A percentile compares a stretch with the other conserved stretches of the same genome.
phyloP scores from a whole-genome alignment of 2,888 invertebrate species.

The Synergus umbraculus region DNA sequence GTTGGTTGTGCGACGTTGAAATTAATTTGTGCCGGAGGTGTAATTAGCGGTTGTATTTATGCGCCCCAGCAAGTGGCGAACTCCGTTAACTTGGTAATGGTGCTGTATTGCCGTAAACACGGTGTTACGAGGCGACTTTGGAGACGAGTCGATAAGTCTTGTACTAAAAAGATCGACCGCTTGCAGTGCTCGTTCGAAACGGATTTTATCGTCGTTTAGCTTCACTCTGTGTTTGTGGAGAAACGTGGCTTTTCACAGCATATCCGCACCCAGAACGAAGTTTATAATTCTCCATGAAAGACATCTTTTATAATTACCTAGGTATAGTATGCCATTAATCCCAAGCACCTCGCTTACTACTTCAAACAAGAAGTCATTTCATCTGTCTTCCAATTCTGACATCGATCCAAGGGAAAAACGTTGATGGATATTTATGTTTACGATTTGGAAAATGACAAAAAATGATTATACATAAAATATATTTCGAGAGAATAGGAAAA shows the following conservation, averaged over 20 bases:
- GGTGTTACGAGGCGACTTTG: slow-evolving; percentile 57
- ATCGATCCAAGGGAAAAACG: not conserved
- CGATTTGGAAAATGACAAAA: not conserved
- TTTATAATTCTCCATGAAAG: slow-evolving; percentile 19
- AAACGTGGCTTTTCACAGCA: slow-evolving; percentile 12
- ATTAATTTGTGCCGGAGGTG: slow-evolving; percentile 60
- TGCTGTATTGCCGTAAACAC: slow-evolving; percentile 63
- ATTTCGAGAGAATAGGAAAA: not conserved
- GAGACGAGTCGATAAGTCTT: slow-evolving; percentile 46
- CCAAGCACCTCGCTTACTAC: not conserved
- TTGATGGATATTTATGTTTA: not conserved
- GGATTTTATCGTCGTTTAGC: slow-evolving; percentile 30
- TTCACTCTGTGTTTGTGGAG: slow-evolving; percentile 33
- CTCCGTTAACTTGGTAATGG: slow-evolving; percentile 65
- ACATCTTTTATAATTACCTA: slow-evolving; percentile 19
- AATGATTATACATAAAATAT: not conserved
- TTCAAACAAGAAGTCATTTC: slow-evolving; percentile 12
- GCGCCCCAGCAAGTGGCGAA: slow-evolving; percentile 57
- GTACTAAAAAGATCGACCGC: slow-evolving; percentile 34
- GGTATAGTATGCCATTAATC: not conserved
- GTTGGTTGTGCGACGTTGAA: slow-evolving; percentile 17
- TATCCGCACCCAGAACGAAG: slow-evolving; percentile 26
- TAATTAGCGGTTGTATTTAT: slow-evolving; percentile 67
- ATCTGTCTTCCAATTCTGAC: not conserved
- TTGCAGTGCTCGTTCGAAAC: slow-evolving; percentile 42